A percentile compares a stretch with the other conserved stretches of the same genome.
phyloP scores from a whole-genome alignment of 2,888 invertebrate genomes.

The Harpagoxenus sublaevis region DNA sequence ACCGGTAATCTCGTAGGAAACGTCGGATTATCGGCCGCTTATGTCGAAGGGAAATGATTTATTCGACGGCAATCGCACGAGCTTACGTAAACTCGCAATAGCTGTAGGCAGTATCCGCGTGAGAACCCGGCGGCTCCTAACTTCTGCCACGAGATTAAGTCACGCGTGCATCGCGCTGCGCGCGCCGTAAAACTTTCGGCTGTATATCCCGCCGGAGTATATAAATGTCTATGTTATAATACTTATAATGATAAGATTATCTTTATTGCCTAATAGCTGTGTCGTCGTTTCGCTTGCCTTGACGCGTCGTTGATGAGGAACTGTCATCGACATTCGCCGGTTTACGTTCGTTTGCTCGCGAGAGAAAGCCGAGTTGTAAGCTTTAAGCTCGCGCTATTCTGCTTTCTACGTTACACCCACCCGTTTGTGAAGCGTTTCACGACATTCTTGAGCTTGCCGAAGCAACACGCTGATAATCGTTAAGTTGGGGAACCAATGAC shows the following conservation, averaged over 20 bases:
- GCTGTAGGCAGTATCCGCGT: slow-evolving; percentile 16
- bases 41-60: slow-evolving; percentile 31
- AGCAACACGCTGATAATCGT: slow-evolving; percentile 65
- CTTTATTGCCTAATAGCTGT: slow-evolving; percentile 51
- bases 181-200: slow-evolving; percentile 21
- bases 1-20: slow-evolving; percentile 34
- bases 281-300: slow-evolving; percentile 14
- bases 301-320: slow-evolving; percentile 25
- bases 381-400: slow-evolving; percentile 48
- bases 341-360: neutral
- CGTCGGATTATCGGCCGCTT: slow-evolving; percentile 37
- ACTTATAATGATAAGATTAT: slow-evolving; percentile 56
- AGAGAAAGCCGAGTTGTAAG: neutral
- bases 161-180: slow-evolving; percentile 14
- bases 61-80: neutral
- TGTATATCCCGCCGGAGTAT: neutral
- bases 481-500: slow-evolving; percentile 63
- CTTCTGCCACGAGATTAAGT: slow-evolving; percentile 43
- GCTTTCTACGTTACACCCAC: slow-evolving; percentile 70
- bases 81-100: slow-evolving; percentile 14
- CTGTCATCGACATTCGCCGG: neutral
- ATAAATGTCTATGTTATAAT: slow-evolving; percentile 58
- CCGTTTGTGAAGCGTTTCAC: slow-evolving; percentile 50
- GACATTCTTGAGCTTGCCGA: slow-evolving; percentile 57
- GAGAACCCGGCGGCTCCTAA: slow-evolving; percentile 33